phyloP scores from a whole-genome alignment of 2,113 vertebrate species.

The Pelobates fuscus region DNA sequence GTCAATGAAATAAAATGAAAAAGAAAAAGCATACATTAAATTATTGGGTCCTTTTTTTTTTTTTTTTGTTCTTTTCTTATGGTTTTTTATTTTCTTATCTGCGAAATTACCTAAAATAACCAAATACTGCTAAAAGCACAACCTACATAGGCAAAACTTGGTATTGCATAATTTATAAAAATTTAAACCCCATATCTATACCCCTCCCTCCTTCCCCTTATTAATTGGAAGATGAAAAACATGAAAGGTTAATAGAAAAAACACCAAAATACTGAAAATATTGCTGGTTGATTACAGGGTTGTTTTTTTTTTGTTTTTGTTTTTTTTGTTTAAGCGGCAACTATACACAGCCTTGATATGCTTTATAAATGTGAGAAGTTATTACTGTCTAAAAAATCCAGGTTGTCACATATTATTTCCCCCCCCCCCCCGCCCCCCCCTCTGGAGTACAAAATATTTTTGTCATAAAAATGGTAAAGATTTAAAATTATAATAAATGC shows the following conservation, averaged over 20 bases:
- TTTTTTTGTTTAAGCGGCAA: constrained; percentile 82
- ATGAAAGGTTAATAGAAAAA: constrained; percentile 91
- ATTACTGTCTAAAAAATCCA: constrained; percentile 99
- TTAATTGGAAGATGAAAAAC: constrained; percentile 98
- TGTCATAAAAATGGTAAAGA: constrained; percentile 98
- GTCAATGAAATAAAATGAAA: constrained; percentile 90
- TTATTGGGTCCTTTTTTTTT: constrained; percentile 65
- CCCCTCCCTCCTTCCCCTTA: constrained; percentile 87
- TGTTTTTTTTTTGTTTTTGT: constrained; percentile 57
- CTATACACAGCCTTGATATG: constrained; percentile 99
- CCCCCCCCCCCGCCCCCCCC: constrained; percentile 69
- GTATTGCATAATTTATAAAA: constrained; percentile 99
- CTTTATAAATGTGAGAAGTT: constrained; percentile 99
- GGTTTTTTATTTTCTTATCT: too few species aligned
- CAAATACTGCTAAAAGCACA: constrained; percentile 98
- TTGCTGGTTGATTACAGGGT: constrained; percentile 99
- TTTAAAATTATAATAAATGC: constrained; percentile 99
- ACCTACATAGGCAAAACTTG: constrained; percentile 99
- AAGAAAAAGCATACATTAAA: constrained; percentile 83
- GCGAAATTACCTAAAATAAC: constrained; percentile 98
- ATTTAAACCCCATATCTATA: constrained; percentile 77
- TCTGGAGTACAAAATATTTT: constrained; percentile 99
- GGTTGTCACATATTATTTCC: constrained; percentile 82
- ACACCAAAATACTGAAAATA: constrained; percentile 97
- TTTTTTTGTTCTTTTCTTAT: constrained; percentile 54